Conservation (phyloP, 2,113 vertebrate species). For the Sus scrofa region DNA sequence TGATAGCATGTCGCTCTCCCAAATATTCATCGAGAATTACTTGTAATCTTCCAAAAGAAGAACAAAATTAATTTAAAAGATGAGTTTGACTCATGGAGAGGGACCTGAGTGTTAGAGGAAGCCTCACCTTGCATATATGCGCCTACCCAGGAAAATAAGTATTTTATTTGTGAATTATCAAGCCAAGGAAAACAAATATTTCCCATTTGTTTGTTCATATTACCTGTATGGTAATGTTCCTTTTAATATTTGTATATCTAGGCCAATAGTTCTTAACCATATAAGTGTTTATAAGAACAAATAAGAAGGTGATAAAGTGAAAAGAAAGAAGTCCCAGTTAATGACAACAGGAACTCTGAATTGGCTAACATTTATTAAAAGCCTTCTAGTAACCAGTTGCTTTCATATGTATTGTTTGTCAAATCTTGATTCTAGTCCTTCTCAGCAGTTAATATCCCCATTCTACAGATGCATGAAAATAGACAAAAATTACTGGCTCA, state of each 20-base stretch:
- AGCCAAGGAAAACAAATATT: neutral
- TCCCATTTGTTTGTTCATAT: neutral
- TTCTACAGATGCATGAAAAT: neutral
- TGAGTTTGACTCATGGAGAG: neutral
- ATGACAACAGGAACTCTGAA: neutral
- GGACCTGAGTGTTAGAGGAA: neutral
- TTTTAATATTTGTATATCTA: neutral
- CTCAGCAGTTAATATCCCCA: neutral
- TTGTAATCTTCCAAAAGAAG: neutral
- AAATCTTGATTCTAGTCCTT: neutral
- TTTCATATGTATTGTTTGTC: neutral
- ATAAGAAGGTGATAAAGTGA: neutral
- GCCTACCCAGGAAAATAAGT: neutral
- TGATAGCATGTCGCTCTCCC: neutral
- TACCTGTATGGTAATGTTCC: neutral
- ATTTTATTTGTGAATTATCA: neutral
- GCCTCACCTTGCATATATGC: neutral
- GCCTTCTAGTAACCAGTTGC: neutral
- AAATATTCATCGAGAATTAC: neutral
- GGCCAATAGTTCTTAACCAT: neutral
- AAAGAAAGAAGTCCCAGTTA: neutral
- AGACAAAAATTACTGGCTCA: neutral
- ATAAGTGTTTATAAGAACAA: neutral
- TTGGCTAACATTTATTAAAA: neutral
- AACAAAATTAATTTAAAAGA: neutral